phyloP scores from a whole-genome alignment of 2,888 invertebrate genomes.

The Entomobrya proxima region DNA sequence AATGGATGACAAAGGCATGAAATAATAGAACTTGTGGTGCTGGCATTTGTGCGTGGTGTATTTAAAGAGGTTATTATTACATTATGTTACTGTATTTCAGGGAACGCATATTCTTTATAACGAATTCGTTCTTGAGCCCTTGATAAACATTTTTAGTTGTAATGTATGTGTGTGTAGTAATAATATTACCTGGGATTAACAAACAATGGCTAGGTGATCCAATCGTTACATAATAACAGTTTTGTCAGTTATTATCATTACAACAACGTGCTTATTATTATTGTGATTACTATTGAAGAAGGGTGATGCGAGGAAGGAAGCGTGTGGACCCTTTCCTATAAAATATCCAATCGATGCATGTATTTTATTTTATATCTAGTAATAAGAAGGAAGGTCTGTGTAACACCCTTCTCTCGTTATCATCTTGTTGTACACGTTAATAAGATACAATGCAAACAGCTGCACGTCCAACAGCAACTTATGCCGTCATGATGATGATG shows the following conservation, averaged over 20 bases:
- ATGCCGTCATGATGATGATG: neutral
- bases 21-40: conserved; percentile 15
- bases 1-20: neutral
- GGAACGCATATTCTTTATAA: conserved; percentile 23
- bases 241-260: conserved; percentile 48
- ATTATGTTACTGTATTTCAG: neutral
- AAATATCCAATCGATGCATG: conserved; percentile 13
- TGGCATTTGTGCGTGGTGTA: neutral
- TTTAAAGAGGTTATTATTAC: neutral
- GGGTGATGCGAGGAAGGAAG: conserved; percentile 47
- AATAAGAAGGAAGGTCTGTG: conserved; percentile 13
- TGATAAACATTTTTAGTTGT: conserved; percentile 17
- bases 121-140: conserved; percentile 32
- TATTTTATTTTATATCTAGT: neutral
- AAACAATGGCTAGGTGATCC: conserved; percentile 66
- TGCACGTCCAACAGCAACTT: conserved; percentile 39
- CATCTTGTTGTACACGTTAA: conserved; percentile 57
- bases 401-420: conserved; percentile 65
- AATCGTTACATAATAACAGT: conserved; percentile 52
- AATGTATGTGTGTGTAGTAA: neutral
- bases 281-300: conserved; percentile 56
- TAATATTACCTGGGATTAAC: conserved; percentile 57
- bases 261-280: conserved; percentile 42
- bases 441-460: conserved; percentile 59
- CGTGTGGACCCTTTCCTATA: conserved; percentile 16